A percentile compares a stretch with the other conserved stretches of the same genome.
These are phyloP conservation scores for Turnix velox DNA, from an alignment of 2,113 vertebrate species.

Conservation along the genomic window DNA sequence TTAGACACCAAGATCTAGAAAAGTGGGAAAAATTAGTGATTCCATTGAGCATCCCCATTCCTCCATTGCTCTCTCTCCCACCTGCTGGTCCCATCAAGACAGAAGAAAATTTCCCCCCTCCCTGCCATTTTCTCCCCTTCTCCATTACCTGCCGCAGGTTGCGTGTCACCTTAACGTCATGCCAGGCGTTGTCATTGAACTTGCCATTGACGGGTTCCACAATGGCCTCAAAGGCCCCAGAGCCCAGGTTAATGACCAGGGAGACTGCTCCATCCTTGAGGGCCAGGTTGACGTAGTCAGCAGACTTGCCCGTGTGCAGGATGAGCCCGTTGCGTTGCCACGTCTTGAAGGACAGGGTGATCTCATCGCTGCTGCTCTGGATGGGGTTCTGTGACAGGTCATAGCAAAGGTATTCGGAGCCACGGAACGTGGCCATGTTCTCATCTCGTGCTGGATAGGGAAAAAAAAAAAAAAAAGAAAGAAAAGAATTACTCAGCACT, in stretches of 20 bases:
- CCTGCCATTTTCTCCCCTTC: slow-evolving; percentile 42
- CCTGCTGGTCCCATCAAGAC: not conserved
- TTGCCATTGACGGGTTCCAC: slow-evolving; percentile 98
- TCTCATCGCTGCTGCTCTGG: slow-evolving; percentile 98
- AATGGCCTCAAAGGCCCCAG: slow-evolving; percentile 97
- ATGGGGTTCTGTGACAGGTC: slow-evolving; percentile 98
- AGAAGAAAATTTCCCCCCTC: not conserved
- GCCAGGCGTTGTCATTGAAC: slow-evolving; percentile 98
- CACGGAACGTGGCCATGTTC: slow-evolving; percentile 95
- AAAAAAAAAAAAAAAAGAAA: not conserved
- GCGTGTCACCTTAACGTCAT: slow-evolving; percentile 98
- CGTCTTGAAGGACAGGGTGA: slow-evolving; percentile 97
- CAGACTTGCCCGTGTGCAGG: slow-evolving; percentile 97
- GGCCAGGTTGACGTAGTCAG: slow-evolving; percentile 97
- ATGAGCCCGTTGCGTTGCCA: slow-evolving; percentile 97
- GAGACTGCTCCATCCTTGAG: slow-evolving; percentile 95
- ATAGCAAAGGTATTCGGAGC: slow-evolving; percentile 97
- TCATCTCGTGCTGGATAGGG: slow-evolving; percentile 85
- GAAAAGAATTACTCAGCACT: not conserved
- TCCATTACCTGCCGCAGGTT: slow-evolving; percentile 98
- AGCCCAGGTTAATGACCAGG: slow-evolving; percentile 97
- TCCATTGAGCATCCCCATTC: not conserved
- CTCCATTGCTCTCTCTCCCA: not conserved
- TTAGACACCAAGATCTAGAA: not conserved
- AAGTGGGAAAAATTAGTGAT: not conserved